Percentiles rank a stretch among this genome's conserved stretches.
These are phyloP conservation scores for Enteromius trimaculatus DNA, from an alignment of 2,797 vertebrate genomes.

Conservation along the genomic window DNA sequence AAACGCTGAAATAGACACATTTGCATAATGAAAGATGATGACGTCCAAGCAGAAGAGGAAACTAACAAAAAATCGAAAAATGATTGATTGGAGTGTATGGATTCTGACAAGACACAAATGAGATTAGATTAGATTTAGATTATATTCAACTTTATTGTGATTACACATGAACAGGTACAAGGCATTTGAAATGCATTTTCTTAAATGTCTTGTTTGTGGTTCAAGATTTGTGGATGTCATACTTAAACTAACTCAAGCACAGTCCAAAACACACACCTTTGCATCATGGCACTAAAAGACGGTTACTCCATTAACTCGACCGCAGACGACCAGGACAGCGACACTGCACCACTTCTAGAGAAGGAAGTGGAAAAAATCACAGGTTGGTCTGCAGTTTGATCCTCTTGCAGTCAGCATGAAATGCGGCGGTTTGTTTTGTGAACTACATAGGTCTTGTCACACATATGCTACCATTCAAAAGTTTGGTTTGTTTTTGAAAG, in stretches of 20 bases:
- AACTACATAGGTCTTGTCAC: background rate
- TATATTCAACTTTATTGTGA: no score
- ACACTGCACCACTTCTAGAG: constrained; percentile 68
- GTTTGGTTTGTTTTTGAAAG: background rate
- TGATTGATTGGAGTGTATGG: no score
- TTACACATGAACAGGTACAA: no score
- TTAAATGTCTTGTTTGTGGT: constrained; percentile 28
- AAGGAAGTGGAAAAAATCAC: constrained; percentile 27
- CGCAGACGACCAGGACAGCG: constrained; percentile 61
- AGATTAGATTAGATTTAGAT: no score
- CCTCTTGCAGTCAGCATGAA: background rate
- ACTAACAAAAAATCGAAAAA: background rate
- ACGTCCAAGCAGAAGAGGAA: background rate
- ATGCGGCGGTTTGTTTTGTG: background rate
- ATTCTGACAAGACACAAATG: background rate
- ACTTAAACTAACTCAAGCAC: constrained; percentile 57
- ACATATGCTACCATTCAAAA: background rate
- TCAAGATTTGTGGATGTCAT: constrained; percentile 51
- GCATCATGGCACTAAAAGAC: constrained; percentile 66
- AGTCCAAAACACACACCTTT: background rate
- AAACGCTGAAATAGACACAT: background rate
- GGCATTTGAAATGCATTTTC: no score
- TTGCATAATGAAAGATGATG: background rate
- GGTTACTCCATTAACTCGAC: constrained; percentile 70
- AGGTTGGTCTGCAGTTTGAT: constrained; percentile 23